Percentiles rank a stretch among this genome's conserved stretches.
phyloP scores from a whole-genome alignment of 2,888 invertebrate genomes.

The Drosophila seclusa region DNA sequence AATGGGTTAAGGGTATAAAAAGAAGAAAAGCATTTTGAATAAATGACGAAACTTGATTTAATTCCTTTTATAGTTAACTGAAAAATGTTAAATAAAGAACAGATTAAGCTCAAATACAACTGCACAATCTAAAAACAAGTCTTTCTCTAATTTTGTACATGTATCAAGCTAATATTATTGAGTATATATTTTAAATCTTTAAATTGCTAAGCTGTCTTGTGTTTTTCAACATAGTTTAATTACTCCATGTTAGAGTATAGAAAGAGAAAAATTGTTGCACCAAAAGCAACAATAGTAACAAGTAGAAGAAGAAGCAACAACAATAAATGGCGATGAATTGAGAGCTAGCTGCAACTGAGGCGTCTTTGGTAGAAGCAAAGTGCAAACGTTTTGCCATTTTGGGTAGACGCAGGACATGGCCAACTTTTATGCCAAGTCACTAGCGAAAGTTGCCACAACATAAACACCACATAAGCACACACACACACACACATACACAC shows the following conservation, averaged over 20 bases:
- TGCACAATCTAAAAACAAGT: neutral
- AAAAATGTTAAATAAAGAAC: neutral
- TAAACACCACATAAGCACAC: slow-evolving; percentile 23
- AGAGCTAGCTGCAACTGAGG: slow-evolving; percentile 34
- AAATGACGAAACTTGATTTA: neutral
- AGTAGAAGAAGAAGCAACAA: slow-evolving; percentile 27
- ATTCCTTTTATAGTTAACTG: neutral
- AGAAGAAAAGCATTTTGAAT: neutral
- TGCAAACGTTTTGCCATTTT: slow-evolving; percentile 67
- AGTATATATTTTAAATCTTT: neutral
- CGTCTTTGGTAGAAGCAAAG: slow-evolving; percentile 48
- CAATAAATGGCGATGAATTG: slow-evolving; percentile 56
- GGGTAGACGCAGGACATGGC: slow-evolving; percentile 48
- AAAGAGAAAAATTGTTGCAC: neutral
- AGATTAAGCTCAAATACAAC: neutral
- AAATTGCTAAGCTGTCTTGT: neutral
- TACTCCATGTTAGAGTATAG: neutral
- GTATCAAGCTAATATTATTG: neutral
- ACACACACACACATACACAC: slow-evolving; percentile 18
- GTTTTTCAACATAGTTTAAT: neutral
- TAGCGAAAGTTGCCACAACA: slow-evolving; percentile 51
- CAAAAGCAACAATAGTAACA: slow-evolving; percentile 5
- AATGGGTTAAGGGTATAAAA: too few species aligned
- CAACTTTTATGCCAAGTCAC: slow-evolving; percentile 59
- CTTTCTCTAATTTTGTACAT: neutral